phyloP scores from a whole-genome alignment of 2,888 invertebrate species.

The Gnatocerus cornutus region DNA sequence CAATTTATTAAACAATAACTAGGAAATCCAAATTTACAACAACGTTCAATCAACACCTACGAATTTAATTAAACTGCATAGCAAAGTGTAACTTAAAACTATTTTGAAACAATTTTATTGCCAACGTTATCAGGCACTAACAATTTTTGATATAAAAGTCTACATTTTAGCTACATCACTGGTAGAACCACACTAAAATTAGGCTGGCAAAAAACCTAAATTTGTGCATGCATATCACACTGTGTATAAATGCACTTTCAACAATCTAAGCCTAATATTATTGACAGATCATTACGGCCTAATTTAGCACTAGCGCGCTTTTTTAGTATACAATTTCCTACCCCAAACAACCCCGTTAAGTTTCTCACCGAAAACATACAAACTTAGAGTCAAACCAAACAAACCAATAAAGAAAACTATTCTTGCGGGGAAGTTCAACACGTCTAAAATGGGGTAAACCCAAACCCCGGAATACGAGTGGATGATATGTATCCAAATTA shows the following conservation, averaged over 20 bases:
- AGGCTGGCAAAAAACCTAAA: neutral
- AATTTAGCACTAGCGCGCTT: constrained; percentile 25
- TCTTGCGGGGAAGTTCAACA: constrained; percentile 83
- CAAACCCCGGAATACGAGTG: constrained; percentile 85
- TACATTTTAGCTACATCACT: neutral
- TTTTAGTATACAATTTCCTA: constrained; percentile 41
- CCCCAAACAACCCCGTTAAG: constrained; percentile 84
- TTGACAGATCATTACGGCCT: constrained; percentile 23
- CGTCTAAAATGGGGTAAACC: constrained; percentile 93
- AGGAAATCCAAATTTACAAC: constrained; percentile 1
- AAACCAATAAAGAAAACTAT: constrained; percentile 82
- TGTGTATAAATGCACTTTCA: constrained; percentile 41
- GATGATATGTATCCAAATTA: constrained; percentile 87
- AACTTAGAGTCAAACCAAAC: constrained; percentile 75
- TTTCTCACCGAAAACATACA: constrained; percentile 84
- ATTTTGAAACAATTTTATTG: constrained; percentile 28
- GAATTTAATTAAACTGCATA: neutral
- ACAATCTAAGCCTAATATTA: constrained; percentile 18
- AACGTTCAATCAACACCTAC: neutral
- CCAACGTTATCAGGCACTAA: constrained; percentile 35
- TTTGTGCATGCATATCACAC: constrained; percentile 34
- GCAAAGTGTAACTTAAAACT: neutral
- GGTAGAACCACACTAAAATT: neutral
- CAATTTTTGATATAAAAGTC: neutral
- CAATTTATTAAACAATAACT: constrained; percentile 8